Percentiles rank a stretch among this genome's conserved stretches.
These are phyloP conservation scores for Aleadryas rufinucha DNA, from an alignment of 2,113 vertebrate genomes.

Conservation along the genomic window DNA sequence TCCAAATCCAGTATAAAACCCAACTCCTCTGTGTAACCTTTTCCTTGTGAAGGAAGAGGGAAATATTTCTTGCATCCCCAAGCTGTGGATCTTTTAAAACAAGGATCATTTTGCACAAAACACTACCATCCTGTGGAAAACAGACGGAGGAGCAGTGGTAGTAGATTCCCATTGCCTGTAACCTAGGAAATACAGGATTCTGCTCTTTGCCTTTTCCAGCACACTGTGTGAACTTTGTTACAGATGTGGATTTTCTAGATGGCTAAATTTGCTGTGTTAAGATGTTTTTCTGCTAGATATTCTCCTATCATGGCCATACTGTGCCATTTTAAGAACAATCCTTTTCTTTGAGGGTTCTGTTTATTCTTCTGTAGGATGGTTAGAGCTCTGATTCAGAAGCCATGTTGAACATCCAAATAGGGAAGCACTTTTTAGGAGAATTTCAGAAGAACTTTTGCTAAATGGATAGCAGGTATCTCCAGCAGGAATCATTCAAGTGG, in stretches of 20 bases:
- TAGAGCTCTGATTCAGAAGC: background rate
- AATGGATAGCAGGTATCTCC: background rate
- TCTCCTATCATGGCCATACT: background rate
- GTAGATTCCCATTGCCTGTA: background rate
- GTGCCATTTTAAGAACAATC: background rate
- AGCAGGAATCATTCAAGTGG: background rate
- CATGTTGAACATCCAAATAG: background rate
- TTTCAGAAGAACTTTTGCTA: background rate
- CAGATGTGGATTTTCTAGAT: background rate
- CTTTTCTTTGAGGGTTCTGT: background rate
- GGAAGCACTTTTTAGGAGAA: background rate
- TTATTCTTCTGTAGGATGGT: background rate
- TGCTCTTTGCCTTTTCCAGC: background rate
- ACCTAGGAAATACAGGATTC: background rate
- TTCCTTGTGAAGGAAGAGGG: background rate
- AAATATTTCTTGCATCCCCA: background rate
- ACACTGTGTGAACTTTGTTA: background rate
- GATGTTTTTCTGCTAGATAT: background rate
- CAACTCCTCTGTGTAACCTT: background rate
- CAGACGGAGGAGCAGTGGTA: background rate
- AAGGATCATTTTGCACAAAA: slow-evolving; percentile 13
- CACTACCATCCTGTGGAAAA: slow-evolving; percentile 26
- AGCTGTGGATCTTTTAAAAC: background rate
- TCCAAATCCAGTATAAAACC: background rate
- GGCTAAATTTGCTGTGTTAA: background rate